Base-by-base conservation (phyloP, 2,888 invertebrate species). In the Pedicia rivosa region DNA sequence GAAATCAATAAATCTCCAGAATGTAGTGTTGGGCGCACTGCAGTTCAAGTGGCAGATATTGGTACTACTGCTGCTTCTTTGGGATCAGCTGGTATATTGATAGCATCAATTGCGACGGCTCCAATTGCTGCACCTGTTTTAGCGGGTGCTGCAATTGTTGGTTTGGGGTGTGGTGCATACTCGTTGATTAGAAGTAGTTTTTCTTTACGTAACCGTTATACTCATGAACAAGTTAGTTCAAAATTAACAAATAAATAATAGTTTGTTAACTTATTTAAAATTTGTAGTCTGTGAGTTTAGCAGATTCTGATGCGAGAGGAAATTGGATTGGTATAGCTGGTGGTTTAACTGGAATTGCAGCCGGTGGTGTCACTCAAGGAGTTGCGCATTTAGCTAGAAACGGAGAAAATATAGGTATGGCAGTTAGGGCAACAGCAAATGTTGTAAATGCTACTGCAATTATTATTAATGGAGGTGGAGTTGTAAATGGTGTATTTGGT, bases 401-500 rank as follows among this genome's bases (percentile, higher is more conserved):
- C 6, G 57, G 56, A 2, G 25, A 8, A 10, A 24, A 4, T 5
- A 24, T 24, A 4, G 8, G 8, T n/a, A 24, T n/a, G 8, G 24
- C n/a, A 24, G 3, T 5, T 24, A 24, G 8, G 24, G n/a, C 8
- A 24, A 4, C 8, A 7, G 8, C 8, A 24, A n/a, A n/a, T n/a
- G n/a, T n/a, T n/a, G 41, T 47, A 8, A 44, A 50, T 25, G 8
- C 47, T 22, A 44, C 54, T 3, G 54, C 54, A 4, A 54, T 57
- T 43, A 46, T 53, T 20, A 50, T 59, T 44, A 56, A 58, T 42
- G 50, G 57, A 12, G 47, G 59, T 2, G 50, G 56, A 40, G 40
- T 53, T 17, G 35, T 58, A 3, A 56, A 56, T 3, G 57, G 56
- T 9, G 45, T 49, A 22, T 55, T 57, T 8, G 39, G 54, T 1